Evolutionary conservation across 2,888 invertebrate genomes (phyloP).

Genomic region (Leptopterna dolabrata): DNA sequence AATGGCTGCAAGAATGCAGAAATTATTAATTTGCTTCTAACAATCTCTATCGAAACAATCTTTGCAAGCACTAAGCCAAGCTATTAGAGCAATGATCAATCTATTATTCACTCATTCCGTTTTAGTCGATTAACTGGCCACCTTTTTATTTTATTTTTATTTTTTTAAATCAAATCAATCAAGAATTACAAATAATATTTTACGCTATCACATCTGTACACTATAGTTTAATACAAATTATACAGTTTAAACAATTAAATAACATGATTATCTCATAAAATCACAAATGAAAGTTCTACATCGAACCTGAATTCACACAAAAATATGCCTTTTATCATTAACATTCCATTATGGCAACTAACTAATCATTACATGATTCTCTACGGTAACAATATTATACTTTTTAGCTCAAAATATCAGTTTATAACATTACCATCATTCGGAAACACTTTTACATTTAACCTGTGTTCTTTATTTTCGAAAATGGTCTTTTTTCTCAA

Average conservation of each 20-base stretch:
- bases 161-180: background rate
- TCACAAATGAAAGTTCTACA: background rate
- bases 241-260: background rate
- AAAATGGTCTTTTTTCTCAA: background rate
- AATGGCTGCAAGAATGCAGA: background rate
- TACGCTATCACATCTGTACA: background rate
- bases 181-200: background rate
- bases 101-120: background rate
- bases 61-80: background rate
- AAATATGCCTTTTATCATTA: background rate
- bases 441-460: background rate
- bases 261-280: background rate
- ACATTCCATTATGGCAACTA: background rate
- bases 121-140: constrained; percentile 5
- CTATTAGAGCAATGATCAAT: background rate
- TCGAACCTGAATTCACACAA: background rate
- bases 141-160: background rate
- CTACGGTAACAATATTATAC: background rate
- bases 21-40: background rate
- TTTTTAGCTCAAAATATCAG: background rate
- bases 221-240: background rate
- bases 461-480: background rate
- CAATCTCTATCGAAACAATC: background rate
- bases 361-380: background rate
- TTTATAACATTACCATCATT: background rate